phyloP scores from a whole-genome alignment of 2,797 vertebrate genomes.

The Rhabdomys pumilio region DNA sequence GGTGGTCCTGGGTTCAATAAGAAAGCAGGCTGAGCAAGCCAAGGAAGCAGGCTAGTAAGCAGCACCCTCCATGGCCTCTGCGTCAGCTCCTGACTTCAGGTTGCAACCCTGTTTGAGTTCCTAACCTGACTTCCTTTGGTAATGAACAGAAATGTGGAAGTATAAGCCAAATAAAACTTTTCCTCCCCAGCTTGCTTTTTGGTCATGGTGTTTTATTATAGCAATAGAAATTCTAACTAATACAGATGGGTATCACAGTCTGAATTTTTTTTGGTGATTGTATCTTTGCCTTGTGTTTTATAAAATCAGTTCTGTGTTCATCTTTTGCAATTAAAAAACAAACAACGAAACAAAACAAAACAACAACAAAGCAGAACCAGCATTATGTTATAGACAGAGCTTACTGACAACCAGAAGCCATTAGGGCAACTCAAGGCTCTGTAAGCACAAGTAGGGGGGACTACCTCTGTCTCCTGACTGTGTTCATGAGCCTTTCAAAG shows the following conservation, averaged over 20 bases:
- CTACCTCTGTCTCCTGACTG: background rate
- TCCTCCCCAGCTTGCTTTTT: background rate
- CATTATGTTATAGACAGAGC: background rate
- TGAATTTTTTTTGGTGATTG: background rate
- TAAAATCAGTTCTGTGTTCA: background rate
- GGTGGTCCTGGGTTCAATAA: background rate
- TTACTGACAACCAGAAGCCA: background rate
- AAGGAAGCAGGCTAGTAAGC: background rate
- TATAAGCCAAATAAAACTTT: background rate
- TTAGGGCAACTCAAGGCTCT: background rate
- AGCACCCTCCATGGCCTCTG: background rate
- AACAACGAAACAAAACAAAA: background rate
- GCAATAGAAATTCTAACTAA: background rate
- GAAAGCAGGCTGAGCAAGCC: background rate
- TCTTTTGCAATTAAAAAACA: background rate
- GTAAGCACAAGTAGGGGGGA: background rate
- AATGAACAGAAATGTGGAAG: background rate
- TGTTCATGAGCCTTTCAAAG: slow-evolving; percentile 26
- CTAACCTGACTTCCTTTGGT: background rate
- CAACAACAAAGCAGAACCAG: background rate
- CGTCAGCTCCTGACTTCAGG: background rate
- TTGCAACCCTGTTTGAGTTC: background rate
- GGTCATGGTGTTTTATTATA: background rate
- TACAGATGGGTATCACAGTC: background rate
- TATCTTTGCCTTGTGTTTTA: background rate